Percentiles rank a stretch among this genome's conserved stretches.
Conservation (phyloP, 2,113 vertebrate genomes). For the Tachysurus fulvidraco region DNA sequence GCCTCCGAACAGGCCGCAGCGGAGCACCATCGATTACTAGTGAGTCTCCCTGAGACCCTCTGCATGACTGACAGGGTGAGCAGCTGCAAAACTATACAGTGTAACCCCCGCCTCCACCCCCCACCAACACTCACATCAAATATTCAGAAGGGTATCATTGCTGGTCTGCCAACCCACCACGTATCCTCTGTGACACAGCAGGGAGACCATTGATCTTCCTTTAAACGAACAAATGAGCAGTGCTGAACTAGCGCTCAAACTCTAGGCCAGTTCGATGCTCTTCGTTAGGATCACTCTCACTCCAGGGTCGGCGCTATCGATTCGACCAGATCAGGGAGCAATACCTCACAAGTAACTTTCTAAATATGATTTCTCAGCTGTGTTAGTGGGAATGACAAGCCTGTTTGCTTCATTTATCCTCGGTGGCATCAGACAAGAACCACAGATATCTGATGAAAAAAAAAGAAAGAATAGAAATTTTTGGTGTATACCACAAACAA, state of each 20-base stretch:
- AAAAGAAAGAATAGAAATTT: not conserved
- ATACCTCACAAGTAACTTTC: slow-evolving; percentile 32
- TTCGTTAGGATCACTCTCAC: slow-evolving; percentile 70
- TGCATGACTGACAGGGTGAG: slow-evolving; percentile 53
- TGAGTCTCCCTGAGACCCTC: slow-evolving; percentile 46
- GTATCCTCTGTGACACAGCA: slow-evolving; percentile 65
- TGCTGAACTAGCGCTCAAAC: slow-evolving; percentile 74
- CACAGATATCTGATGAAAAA: slow-evolving; percentile 34
- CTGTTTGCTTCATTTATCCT: slow-evolving; percentile 50
- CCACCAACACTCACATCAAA: slow-evolving; percentile 59
- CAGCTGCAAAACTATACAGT: slow-evolving; percentile 57
- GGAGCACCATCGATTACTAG: slow-evolving; percentile 64
- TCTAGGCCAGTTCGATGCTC: slow-evolving; percentile 69
- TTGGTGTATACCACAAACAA: no score
- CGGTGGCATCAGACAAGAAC: slow-evolving; percentile 20
- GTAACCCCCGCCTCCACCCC: slow-evolving; percentile 53
- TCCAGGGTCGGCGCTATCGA: slow-evolving; percentile 69
- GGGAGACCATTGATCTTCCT: slow-evolving; percentile 74
- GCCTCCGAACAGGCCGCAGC: slow-evolving; percentile 55
- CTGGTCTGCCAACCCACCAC: slow-evolving; percentile 60
- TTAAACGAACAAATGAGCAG: slow-evolving; percentile 73
- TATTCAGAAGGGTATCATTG: slow-evolving; percentile 70
- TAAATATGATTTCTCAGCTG: slow-evolving; percentile 54
- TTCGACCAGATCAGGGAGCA: slow-evolving; percentile 62
- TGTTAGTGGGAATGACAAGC: slow-evolving; percentile 45